A percentile compares a stretch with the other conserved stretches of the same genome.
Evolutionary conservation across 1,140 invertebrate genomes (phyloP).

Genomic region (Marisa cornuarietis): DNA sequence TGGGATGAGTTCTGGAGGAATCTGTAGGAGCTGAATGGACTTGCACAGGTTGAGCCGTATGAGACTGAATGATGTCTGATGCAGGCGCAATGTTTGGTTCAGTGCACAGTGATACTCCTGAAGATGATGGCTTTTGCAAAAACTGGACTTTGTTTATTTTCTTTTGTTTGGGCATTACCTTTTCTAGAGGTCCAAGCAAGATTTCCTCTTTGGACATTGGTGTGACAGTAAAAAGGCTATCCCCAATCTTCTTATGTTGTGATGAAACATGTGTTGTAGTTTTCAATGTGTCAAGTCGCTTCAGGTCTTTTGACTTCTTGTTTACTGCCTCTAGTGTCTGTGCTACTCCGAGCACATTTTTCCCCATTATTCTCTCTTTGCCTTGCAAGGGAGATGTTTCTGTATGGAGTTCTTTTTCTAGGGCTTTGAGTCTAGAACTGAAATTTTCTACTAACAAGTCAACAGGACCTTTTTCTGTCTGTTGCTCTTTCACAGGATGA

Average conservation of each 20-base stretch:
- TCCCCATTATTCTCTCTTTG: no score
- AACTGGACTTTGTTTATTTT: conserved; percentile 7
- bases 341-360: no score
- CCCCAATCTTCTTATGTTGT: neutral
- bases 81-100: no score
- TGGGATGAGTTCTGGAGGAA: no score
- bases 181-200: conserved; percentile 44
- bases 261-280: no score
- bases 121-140: neutral
- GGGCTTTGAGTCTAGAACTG: conserved; percentile 38
- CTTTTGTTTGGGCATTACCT: conserved; percentile 39
- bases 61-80: no score
- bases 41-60: no score
- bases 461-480: conserved; percentile 35
- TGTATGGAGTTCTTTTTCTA: conserved; percentile 48
- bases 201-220: conserved; percentile 26
- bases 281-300: no score
- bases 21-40: no score
- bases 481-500: neutral
- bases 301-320: no score
- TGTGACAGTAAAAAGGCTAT: conserved; percentile 15
- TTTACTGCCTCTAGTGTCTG: no score
- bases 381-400: conserved; percentile 17
- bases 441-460: conserved; percentile 55
- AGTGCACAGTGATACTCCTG: neutral